A percentile compares a stretch with the other conserved stretches of the same genome.
Evolutionary conservation across 2,797 vertebrate genomes (phyloP).

Genomic region (Microctenopoma lineatum): DNA sequence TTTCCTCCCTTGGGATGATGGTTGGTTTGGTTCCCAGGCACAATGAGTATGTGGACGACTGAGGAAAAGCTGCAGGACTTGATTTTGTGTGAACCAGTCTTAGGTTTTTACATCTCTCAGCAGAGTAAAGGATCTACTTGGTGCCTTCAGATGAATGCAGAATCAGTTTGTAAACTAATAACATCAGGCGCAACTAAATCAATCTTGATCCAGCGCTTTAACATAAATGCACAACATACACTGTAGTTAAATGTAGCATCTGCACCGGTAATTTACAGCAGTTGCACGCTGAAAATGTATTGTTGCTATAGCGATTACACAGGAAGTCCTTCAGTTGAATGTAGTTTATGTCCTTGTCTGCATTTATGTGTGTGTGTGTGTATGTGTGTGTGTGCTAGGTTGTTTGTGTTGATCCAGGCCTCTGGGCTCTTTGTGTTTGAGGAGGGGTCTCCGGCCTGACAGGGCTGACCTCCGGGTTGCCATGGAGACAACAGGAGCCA

Average conservation of each 20-base stretch:
- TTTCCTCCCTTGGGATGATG: slow-evolving; percentile 65
- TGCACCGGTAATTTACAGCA: slow-evolving; percentile 1
- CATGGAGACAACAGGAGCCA: slow-evolving; percentile 75
- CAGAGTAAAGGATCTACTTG: slow-evolving; percentile 2
- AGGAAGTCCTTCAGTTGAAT: slow-evolving; percentile 51
- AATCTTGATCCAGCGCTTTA: slow-evolving; percentile 1
- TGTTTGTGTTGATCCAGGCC: slow-evolving; percentile 80
- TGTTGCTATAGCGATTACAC: slow-evolving; percentile 26
- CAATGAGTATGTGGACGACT: slow-evolving; percentile 29
- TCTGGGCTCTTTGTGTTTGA: slow-evolving; percentile 79
- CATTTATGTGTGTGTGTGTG: slow-evolving; percentile 21
- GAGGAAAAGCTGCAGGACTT: slow-evolving; percentile 27
- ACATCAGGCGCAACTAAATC: neutral
- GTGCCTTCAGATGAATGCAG: neutral
- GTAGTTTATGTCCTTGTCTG: slow-evolving; percentile 36
- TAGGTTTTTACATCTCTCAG: neutral
- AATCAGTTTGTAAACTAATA: slow-evolving; percentile 14
- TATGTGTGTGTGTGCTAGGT: slow-evolving; percentile 24
- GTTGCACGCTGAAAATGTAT: slow-evolving; percentile 5
- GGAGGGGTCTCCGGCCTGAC: slow-evolving; percentile 80
- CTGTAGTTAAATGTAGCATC: neutral
- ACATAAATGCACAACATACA: neutral
- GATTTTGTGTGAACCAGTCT: neutral
- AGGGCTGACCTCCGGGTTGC: slow-evolving; percentile 74
- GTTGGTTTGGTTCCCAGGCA: slow-evolving; percentile 72